Evolutionary conservation across 1,140 invertebrate genomes (phyloP).

Genomic region (Piezodorus guildinii): DNA sequence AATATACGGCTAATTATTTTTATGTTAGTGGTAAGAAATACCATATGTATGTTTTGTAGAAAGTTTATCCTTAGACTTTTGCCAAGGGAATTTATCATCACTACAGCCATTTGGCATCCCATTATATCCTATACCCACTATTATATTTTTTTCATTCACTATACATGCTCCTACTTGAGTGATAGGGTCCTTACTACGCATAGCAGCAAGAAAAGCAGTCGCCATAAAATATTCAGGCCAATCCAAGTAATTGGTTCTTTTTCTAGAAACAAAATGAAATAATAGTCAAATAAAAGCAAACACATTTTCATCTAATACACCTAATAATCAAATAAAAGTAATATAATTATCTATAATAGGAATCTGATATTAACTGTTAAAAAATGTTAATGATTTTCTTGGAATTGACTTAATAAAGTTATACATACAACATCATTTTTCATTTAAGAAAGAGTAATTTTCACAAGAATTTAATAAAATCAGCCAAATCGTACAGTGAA

Average conservation of each 20-base stretch:
- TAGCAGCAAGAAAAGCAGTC: constrained; percentile 66
- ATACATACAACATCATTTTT: too few relatives aligned
- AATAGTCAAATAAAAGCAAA: too few relatives aligned
- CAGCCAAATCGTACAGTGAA: too few relatives aligned
- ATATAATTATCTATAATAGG: too few relatives aligned
- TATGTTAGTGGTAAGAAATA: constrained; percentile 33
- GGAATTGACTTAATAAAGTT: too few relatives aligned
- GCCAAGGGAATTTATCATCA: constrained; percentile 86
- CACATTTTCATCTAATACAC: too few relatives aligned
- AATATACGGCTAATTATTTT: background rate
- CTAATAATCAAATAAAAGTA: too few relatives aligned
- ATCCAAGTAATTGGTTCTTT: constrained; percentile 43
- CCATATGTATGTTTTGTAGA: constrained; percentile 78
- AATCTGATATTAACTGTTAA: too few relatives aligned
- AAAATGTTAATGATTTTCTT: too few relatives aligned
- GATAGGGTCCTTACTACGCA: constrained; percentile 85
- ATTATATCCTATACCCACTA: constrained; percentile 92
- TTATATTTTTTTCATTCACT: constrained; percentile 75
- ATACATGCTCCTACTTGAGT: constrained; percentile 91
- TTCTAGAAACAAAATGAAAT: background rate
- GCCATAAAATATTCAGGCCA: constrained; percentile 95
- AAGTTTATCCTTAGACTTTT: constrained; percentile 42
- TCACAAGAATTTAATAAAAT: too few relatives aligned
- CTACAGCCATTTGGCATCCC: constrained; percentile 81
- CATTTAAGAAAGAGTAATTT: too few relatives aligned